phyloP scores from a whole-genome alignment of 2,888 invertebrate genomes.

The Harpalus rufipes region DNA sequence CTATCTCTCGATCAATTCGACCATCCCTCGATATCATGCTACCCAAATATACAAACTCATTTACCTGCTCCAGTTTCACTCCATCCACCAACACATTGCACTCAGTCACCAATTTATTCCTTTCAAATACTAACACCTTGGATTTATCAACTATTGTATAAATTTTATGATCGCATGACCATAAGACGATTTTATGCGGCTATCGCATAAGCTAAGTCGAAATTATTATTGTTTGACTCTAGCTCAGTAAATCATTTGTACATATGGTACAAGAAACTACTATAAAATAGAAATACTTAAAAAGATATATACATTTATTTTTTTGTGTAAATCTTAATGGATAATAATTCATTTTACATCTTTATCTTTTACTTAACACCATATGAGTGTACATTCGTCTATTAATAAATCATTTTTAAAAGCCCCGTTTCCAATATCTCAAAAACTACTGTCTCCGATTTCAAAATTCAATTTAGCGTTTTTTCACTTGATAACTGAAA shows the following conservation, averaged over 20 bases:
- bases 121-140: too few species aligned
- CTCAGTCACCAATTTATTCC: too few species aligned
- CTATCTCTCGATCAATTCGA: too few species aligned
- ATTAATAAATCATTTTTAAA: constrained; percentile 11
- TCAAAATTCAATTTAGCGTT: constrained; percentile 45
- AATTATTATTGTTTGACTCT: too few species aligned
- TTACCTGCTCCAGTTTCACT: too few species aligned
- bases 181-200: too few species aligned
- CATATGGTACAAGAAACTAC: not conserved
- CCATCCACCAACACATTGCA: too few species aligned
- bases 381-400: constrained; percentile 2
- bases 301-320: not conserved
- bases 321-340: constrained; percentile 3
- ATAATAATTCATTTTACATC: constrained; percentile 12
- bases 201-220: too few species aligned
- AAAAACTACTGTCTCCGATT: constrained; percentile 38
- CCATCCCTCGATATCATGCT: too few species aligned
- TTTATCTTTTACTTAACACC: constrained; percentile 11
- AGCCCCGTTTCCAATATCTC: constrained; percentile 36
- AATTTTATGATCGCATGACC: too few species aligned
- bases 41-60: too few species aligned
- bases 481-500: constrained; percentile 36
- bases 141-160: too few species aligned
- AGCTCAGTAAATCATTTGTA: not conserved
- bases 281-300: not conserved